phyloP scores from a whole-genome alignment of 2,888 invertebrate species.

The Dasysyrphus albostriatus region DNA sequence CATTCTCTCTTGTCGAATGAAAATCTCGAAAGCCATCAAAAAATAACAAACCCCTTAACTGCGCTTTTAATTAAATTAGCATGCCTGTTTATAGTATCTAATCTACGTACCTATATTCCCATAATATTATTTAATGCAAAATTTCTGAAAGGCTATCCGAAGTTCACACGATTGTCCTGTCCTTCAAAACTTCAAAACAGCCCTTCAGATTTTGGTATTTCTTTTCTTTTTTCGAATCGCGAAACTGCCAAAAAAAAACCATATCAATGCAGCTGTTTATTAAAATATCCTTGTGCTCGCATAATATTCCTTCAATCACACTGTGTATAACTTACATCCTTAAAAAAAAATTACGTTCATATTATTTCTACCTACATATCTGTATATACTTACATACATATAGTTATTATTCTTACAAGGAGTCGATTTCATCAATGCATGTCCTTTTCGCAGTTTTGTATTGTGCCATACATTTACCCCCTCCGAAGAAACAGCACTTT shows the following conservation, averaged over 20 bases:
- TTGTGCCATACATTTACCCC: conserved; percentile 19
- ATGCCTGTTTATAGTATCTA: neutral
- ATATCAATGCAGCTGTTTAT: conserved; percentile 47
- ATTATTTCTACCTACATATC: neutral
- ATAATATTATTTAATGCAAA: neutral
- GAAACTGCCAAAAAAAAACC: conserved; percentile 8
- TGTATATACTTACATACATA: neutral
- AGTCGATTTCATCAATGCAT: conserved; percentile 71
- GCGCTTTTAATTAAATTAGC: conserved; percentile 19
- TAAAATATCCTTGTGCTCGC: conserved; percentile 22
- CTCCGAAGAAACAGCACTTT: conserved; percentile 2
- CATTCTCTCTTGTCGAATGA: too few species aligned
- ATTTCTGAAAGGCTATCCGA: neutral
- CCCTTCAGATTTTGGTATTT: conserved; percentile 17
- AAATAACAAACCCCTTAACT: neutral
- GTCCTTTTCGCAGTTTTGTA: conserved; percentile 68
- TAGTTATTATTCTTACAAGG: conserved; percentile 30
- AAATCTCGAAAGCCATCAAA: neutral
- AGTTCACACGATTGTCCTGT: conserved; percentile 43
- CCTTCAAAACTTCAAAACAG: neutral
- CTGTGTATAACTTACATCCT: neutral
- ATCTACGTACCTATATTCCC: neutral
- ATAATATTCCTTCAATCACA: conserved; percentile 12
- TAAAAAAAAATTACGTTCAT: neutral
- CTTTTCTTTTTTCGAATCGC: conserved; percentile 1